Evolutionary conservation across 2,797 vertebrate genomes (phyloP).

Genomic region (Hippoglossus hippoglossus): DNA sequence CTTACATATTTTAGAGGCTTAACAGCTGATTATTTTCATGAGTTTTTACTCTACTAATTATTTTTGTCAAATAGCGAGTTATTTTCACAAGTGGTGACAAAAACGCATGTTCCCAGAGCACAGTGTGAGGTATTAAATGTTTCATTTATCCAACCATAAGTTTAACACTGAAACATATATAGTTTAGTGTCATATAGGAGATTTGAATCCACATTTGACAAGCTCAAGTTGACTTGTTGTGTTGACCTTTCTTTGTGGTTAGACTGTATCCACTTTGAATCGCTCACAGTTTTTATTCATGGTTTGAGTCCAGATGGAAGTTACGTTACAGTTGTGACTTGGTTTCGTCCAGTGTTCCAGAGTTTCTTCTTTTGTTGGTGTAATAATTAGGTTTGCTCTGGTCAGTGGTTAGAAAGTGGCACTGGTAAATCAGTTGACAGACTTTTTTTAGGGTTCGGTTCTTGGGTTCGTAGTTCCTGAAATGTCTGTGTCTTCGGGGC

Average conservation of each 20-base stretch:
- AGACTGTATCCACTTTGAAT: not conserved
- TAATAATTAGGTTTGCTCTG: not conserved
- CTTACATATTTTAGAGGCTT: not conserved
- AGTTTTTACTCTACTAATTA: not conserved
- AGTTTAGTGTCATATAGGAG: too few relatives aligned
- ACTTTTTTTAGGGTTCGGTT: not conserved
- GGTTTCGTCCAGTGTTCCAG: not conserved
- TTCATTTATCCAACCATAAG: not conserved
- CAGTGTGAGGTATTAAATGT: not conserved
- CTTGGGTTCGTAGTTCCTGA: not conserved
- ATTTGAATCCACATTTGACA: too few relatives aligned
- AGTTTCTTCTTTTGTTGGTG: not conserved
- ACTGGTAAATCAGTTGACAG: not conserved
- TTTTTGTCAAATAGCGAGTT: not conserved
- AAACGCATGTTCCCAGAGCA: not conserved
- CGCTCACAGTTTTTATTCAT: not conserved
- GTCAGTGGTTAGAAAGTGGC: not conserved
- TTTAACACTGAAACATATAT: too few relatives aligned
- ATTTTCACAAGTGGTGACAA: not conserved
- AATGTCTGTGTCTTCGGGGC: not conserved
- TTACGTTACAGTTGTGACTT: not conserved
- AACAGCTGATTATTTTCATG: not conserved
- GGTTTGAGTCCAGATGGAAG: not conserved
- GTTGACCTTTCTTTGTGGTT: not conserved
- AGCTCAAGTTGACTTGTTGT: not conserved